Conservation (phyloP, 1,140 invertebrate genomes). For the Drosophila kikkawai region DNA sequence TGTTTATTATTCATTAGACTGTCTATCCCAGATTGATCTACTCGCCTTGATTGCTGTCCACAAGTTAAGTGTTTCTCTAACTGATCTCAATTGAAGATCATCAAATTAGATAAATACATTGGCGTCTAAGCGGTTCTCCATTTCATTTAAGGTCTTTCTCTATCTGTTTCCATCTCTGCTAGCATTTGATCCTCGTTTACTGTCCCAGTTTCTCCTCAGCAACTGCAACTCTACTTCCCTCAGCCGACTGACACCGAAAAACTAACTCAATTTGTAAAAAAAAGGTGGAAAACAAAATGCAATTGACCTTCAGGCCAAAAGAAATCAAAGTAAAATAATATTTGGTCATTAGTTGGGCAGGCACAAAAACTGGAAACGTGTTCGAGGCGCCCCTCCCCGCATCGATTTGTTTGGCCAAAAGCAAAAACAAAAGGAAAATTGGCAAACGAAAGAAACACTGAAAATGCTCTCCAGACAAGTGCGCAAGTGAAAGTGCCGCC, state of each 20-base stretch:
- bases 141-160: slow-evolving; percentile 12
- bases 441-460: slow-evolving; percentile 18
- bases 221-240: slow-evolving; percentile 19
- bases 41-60: not conserved
- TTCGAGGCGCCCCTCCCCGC: slow-evolving; percentile 27
- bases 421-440: slow-evolving; percentile 41
- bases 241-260: slow-evolving; percentile 30
- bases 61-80: slow-evolving; percentile 29
- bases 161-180: not conserved
- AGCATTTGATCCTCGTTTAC: slow-evolving; percentile 6
- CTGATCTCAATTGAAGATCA: slow-evolving; percentile 14
- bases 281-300: slow-evolving; percentile 48
- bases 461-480: slow-evolving; percentile 59
- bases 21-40: slow-evolving; percentile 20
- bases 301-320: slow-evolving; percentile 77
- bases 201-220: slow-evolving; percentile 33
- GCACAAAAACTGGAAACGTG: slow-evolving; percentile 51
- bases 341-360: slow-evolving; percentile 75
- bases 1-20: slow-evolving; percentile 22
- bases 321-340: slow-evolving; percentile 75
- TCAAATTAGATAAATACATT: slow-evolving; percentile 8
- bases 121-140: slow-evolving; percentile 5
- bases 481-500: slow-evolving; percentile 73
- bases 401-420: slow-evolving; percentile 56
- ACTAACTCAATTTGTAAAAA: slow-evolving; percentile 62